phyloP scores from a whole-genome alignment of 2,113 vertebrate genomes.

The Craseonycteris thonglongyai region DNA sequence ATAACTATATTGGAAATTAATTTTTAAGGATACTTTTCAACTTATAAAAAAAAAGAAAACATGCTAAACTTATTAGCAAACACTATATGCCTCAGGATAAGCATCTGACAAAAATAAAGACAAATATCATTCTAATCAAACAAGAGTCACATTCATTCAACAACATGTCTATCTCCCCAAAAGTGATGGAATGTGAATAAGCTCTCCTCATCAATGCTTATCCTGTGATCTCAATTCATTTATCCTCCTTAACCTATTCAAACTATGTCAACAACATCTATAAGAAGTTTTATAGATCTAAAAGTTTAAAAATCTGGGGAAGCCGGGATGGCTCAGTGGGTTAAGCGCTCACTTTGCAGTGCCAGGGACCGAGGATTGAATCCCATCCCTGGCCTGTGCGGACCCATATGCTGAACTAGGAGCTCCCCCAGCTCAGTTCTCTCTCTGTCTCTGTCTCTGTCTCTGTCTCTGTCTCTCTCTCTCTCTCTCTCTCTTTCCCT shows the following conservation, averaged over 20 bases:
- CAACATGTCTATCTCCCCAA: neutral
- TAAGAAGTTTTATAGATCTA: neutral
- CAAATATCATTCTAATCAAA: neutral
- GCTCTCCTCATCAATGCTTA: neutral
- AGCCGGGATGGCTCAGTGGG: too few relatives aligned
- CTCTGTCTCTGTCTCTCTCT: too few relatives aligned
- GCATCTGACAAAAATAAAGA: constrained; percentile 16
- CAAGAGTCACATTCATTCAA: neutral
- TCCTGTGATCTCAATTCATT: neutral
- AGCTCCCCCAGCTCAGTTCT: too few relatives aligned
- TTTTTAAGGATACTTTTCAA: constrained; percentile 19
- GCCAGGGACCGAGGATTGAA: too few relatives aligned
- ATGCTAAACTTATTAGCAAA: neutral
- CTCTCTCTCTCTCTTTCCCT: too few relatives aligned
- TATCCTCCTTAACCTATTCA: neutral
- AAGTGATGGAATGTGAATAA: neutral
- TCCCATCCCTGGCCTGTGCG: too few relatives aligned
- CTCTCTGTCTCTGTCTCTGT: too few relatives aligned
- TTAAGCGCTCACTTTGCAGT: too few relatives aligned
- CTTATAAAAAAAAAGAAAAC: neutral
- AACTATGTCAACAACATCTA: neutral
- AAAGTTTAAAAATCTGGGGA: neutral
- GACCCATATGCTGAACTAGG: too few relatives aligned
- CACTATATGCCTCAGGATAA: neutral
- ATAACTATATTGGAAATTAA: constrained; percentile 47